Percentiles rank a stretch among this genome's conserved stretches.
phyloP scores from a whole-genome alignment of 2,113 vertebrate species.

The Montifringilla adamsi region DNA sequence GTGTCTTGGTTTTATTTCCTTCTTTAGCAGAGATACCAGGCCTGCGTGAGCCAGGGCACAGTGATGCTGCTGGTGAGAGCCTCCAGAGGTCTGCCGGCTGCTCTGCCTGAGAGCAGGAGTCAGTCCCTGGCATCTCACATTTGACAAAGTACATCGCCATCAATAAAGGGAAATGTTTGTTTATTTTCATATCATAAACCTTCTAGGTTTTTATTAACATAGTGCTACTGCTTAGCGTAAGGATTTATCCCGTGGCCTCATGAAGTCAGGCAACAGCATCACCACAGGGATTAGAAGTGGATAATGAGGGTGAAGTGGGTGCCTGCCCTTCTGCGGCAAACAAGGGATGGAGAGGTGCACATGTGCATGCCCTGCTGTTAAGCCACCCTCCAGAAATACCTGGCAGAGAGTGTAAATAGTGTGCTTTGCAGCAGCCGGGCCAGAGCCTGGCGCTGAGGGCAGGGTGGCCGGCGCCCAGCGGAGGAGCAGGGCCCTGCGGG shows the following conservation, averaged over 20 bases:
- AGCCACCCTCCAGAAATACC: not conserved
- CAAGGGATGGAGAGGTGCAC: not conserved
- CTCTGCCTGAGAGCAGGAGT: not conserved
- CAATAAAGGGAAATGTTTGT: not conserved
- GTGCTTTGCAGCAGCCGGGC: not conserved
- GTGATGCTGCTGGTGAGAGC: not conserved
- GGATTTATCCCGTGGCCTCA: not conserved
- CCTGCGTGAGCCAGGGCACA: rapidly evolving
- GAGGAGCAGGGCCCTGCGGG: not conserved
- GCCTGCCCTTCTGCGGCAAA: not conserved
- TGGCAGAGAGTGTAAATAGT: not conserved
- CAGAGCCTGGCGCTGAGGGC: rapidly evolving
- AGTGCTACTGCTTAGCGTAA: not conserved
- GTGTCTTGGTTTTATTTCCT: not conserved
- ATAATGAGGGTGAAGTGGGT: not conserved
- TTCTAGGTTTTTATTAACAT: not conserved
- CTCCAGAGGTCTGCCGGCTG: not conserved
- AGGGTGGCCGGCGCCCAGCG: rapidly evolving
- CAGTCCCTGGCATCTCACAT: not conserved
- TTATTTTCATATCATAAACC: not conserved
- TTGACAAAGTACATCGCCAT: rapidly evolving
- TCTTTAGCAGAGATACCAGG: not conserved
- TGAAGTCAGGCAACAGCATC: not conserved
- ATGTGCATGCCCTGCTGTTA: not conserved
- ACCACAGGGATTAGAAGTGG: not conserved